Conservation (phyloP, 2,888 invertebrate genomes). For the Alentia gelatinosa region DNA sequence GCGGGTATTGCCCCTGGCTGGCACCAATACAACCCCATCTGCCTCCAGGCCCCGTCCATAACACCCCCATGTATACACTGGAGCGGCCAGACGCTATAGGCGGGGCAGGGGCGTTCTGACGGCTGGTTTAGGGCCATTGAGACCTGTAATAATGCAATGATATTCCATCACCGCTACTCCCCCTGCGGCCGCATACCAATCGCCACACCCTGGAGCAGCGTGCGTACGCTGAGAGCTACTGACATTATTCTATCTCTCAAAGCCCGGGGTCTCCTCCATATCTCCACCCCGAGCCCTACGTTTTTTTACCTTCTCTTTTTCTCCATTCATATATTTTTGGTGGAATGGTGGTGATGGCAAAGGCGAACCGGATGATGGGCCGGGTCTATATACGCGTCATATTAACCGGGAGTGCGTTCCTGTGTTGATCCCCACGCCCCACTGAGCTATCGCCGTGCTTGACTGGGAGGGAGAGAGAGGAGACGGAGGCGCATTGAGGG, state of each 20-base stretch:
- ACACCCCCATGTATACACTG: not conserved
- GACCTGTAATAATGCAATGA: slow-evolving; percentile 21
- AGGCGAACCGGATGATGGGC: too few relatives aligned
- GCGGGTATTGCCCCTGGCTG: not conserved
- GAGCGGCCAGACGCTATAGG: not conserved
- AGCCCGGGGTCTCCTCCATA: not conserved
- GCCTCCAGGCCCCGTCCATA: not conserved
- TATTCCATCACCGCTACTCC: not conserved
- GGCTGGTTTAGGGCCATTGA: slow-evolving; percentile 1
- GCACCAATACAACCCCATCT: not conserved
- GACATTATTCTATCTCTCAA: not conserved
- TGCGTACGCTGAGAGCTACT: not conserved
- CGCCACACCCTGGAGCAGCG: not conserved
- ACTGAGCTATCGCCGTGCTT: not conserved
- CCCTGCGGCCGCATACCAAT: not conserved
- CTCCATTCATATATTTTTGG: not conserved
- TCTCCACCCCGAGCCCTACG: not conserved
- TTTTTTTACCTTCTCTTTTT: not conserved
- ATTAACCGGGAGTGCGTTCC: not conserved
- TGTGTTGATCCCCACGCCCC: not conserved
- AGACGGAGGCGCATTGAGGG: not conserved
- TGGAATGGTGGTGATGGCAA: not conserved
- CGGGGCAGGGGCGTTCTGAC: not conserved
- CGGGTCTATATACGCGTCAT: not conserved
- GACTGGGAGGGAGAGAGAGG: not conserved